Evolutionary conservation across 1,140 invertebrate genomes (phyloP), one percentile per base, ranked within the genome.

Genomic region (Conus betulinus): DNA sequence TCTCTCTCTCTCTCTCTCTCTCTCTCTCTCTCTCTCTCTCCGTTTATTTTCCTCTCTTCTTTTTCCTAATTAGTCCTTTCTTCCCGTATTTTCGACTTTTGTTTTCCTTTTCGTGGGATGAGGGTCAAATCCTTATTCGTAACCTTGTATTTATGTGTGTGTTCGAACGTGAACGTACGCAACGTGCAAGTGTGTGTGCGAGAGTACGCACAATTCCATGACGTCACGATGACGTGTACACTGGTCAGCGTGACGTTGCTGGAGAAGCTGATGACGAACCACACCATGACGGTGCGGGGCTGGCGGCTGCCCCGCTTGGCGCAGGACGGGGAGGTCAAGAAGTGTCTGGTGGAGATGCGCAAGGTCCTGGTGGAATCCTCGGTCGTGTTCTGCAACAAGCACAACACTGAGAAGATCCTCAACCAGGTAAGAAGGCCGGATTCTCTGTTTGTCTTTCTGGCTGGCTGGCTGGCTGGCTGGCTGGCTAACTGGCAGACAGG

Each of bases 261-360:
- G 63, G 94, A 94, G 83, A 91, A n/a, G 63, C 74, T 94, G 78
- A 90, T 94, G 84, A 92, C 90, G 8, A 92, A 94, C 84, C 92
- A 94, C 81, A 89, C 92, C 13, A 87, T 94, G 52, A 91, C 91
- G 76, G 91, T 94, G 5, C 91, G 93, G 60, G 93, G 93, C 3
- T 94, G 94, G 94, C 74, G 91, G 17, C 83, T 94, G 53, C 81
- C 88, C 7, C 60, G 60, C 5, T 86, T 90, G n/a, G 87, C 87
- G 10, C 11, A 81, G 23, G 81, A n/a, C 84, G 88, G 15, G 51
- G 84, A 92, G 71, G 91, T 93, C 5, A 84, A 92, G 81, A 92
- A 93, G 81, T 91, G 91, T 81, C 90, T 94, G 6, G 93, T 94
- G 5, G n/a, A 93, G 63, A 94, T 94, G 93, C 87, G 94, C 13